phyloP scores from a whole-genome alignment of 1,140 invertebrate genomes.

The Nixonia krombeini region DNA sequence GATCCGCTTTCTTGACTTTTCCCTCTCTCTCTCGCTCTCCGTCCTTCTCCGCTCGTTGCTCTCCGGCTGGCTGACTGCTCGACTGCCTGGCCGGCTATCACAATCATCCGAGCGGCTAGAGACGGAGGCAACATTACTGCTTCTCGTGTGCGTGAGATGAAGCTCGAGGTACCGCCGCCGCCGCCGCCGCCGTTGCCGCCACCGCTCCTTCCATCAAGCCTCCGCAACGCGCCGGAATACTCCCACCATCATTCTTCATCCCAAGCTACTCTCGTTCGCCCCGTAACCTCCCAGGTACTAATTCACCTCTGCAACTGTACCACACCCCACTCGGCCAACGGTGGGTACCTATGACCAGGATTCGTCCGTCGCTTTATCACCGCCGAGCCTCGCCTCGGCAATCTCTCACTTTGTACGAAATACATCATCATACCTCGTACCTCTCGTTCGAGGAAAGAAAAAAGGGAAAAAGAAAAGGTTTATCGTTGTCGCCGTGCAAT shows the following conservation, averaged over 20 bases:
- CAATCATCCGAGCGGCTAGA: not conserved
- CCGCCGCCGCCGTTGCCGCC: conserved; percentile 1
- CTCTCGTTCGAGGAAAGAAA: too few relatives aligned
- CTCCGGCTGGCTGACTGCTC: too few relatives aligned
- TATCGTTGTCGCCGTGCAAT: too few relatives aligned
- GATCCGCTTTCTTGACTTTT: conserved; percentile 6
- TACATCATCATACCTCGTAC: too few relatives aligned
- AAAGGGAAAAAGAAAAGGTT: too few relatives aligned
- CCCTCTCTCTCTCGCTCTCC: conserved; percentile 7
- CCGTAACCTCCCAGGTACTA: conserved; percentile 47
- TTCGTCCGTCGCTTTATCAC: too few relatives aligned
- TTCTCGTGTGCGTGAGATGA: conserved; percentile 1
- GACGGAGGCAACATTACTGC: not conserved
- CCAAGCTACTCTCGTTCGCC: conserved; percentile 42
- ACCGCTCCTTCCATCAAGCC: conserved; percentile 21
- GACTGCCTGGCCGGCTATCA: not conserved
- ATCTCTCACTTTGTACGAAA: too few relatives aligned
- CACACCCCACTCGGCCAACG: conserved; percentile 32
- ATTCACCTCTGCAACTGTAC: conserved; percentile 61
- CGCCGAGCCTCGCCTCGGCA: too few relatives aligned
- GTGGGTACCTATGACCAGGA: not conserved
- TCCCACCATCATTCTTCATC: conserved; percentile 47
- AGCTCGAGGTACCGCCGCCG: conserved; percentile 13
- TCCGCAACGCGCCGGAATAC: conserved; percentile 49
- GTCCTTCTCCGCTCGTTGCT: conserved; percentile 22